Evolutionary conservation across 2,888 invertebrate species (phyloP).

Genomic region (Stomorhina lunata): DNA sequence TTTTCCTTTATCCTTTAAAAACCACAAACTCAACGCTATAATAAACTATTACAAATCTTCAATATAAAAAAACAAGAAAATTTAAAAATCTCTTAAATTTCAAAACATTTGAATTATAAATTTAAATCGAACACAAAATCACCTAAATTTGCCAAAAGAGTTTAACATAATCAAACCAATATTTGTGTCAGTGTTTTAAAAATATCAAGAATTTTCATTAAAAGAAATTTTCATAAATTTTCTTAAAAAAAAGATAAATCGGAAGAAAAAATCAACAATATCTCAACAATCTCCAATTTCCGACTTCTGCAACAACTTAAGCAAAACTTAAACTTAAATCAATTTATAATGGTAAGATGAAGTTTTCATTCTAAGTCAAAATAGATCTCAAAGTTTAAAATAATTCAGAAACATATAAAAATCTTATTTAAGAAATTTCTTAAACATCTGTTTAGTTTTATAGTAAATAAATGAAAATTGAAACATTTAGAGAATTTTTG

Average conservation of each 20-base stretch:
- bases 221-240: neutral
- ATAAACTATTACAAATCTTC: neutral
- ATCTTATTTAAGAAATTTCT: too few species aligned
- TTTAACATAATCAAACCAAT: neutral
- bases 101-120: neutral
- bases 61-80: neutral
- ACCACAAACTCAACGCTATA: neutral
- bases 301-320: constrained; percentile 53
- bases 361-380: constrained; percentile 52
- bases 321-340: constrained; percentile 70
- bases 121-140: neutral
- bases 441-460: too few species aligned
- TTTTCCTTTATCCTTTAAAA: neutral
- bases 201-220: neutral
- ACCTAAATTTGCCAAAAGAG: constrained; percentile 26
- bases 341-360: constrained; percentile 79
- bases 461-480: too few species aligned
- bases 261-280: neutral
- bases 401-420: too few species aligned
- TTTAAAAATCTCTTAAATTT: neutral
- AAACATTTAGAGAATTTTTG: too few species aligned
- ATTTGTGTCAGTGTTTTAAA: constrained; percentile 11
- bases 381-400: neutral
- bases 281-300: neutral
- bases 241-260: neutral